Percentiles rank a stretch among this genome's conserved stretches.
Evolutionary conservation across 2,888 invertebrate genomes (phyloP).

Genomic region (Drosophila stalkeri): DNA sequence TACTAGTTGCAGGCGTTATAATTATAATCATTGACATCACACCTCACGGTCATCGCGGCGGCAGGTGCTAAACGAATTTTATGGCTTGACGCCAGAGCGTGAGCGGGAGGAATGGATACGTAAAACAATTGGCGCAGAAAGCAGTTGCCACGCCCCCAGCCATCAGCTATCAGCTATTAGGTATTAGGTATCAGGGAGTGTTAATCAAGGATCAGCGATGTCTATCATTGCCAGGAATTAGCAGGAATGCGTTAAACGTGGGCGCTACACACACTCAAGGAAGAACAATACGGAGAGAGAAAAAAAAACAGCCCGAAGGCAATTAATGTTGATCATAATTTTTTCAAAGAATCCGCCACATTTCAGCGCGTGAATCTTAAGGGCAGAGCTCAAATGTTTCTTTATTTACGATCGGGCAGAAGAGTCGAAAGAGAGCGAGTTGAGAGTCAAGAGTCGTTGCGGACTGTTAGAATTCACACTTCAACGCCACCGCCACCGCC

Average conservation of each 20-base stretch:
- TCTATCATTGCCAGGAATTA: slow-evolving; percentile 62
- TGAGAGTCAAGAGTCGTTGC: slow-evolving; percentile 43
- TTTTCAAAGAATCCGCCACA: slow-evolving; percentile 70
- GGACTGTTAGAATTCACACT: slow-evolving; percentile 81
- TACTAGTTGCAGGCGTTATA: slow-evolving; percentile 58
- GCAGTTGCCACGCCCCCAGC: slow-evolving; percentile 45
- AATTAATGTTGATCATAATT: slow-evolving; percentile 57
- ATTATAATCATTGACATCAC: slow-evolving; percentile 75
- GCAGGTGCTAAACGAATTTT: slow-evolving; percentile 74
- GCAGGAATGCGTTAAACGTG: slow-evolving; percentile 74
- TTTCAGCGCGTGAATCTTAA: slow-evolving; percentile 66
- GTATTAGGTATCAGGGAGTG: slow-evolving; percentile 48
- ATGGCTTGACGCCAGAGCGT: slow-evolving; percentile 72
- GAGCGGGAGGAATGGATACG: background rate
- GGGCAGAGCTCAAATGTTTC: slow-evolving; percentile 53
- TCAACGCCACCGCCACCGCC: slow-evolving; percentile 56
- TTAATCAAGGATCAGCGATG: slow-evolving; percentile 70
- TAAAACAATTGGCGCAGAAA: slow-evolving; percentile 49
- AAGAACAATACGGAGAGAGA: background rate
- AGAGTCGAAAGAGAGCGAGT: slow-evolving; percentile 37
- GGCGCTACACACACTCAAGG: slow-evolving; percentile 51
- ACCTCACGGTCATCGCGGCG: slow-evolving; percentile 39
- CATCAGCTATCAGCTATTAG: slow-evolving; percentile 18
- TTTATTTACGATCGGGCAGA: slow-evolving; percentile 67
- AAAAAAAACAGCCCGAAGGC: slow-evolving; percentile 25